Base-by-base conservation (phyloP, 2,888 invertebrate species). In the Caenorhabditis wallacei region DNA sequence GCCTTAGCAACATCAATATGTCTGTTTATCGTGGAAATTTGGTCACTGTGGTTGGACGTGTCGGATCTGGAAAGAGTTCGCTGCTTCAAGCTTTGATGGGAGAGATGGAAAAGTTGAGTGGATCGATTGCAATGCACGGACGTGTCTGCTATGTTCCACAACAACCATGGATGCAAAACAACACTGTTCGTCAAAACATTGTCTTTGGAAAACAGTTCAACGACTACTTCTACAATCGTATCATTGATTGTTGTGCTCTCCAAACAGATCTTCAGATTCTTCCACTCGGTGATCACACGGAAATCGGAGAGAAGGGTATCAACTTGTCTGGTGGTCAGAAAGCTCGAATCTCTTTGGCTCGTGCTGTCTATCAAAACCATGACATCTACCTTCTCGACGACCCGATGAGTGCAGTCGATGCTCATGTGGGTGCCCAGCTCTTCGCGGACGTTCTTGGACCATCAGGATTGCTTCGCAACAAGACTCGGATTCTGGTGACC, bases 161-260 rank as follows among this genome's bases (percentile, higher is more conserved):
- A 91, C 96, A 97, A 93, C 97, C 98, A 0, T 98, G 98, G 98
- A 98, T 98, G 80, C 98, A 98, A 93, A 98, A 98, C 93, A 95
- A 96, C 4, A 97, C 97, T 0, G 93, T 98, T 30, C 95, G 95
- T 90, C 95, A 97, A 91, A 98, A 99, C 93, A 96, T 99, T 86
- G 92, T 96, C 0, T 57, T 99, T 93, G 90, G 89, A 40, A 85
- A 79, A 59, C 53, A 72, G 72, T 71, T 82, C 74, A 90, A 90
- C 37, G 90, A 91, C 63, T 88, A 89, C 75, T 89, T 91, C 79
- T 91, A 91, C 79, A 76, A 83, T 18, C 88, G 90, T 8, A 89
- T 91, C 8, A 8, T 91, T 43, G 82, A 87, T 24, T 86, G 86
- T 0, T 91, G 91, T 66, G 89, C 90, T 7, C 82, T 91, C 10